Conservation (phyloP, 1,140 invertebrate species). For the Ceratosolen solmsi region DNA sequence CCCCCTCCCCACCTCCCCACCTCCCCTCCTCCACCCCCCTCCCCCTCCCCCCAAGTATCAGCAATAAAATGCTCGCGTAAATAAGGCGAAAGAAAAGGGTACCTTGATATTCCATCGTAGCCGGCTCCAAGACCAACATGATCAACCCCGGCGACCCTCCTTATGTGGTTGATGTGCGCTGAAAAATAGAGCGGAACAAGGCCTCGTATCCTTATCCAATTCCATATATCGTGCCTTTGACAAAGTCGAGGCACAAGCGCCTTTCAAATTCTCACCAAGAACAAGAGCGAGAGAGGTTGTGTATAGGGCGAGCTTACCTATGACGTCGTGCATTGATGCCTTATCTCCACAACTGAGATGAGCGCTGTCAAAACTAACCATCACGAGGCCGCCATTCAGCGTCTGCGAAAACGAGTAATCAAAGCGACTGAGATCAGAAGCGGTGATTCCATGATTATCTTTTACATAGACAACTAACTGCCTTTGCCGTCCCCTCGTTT, state of each 20-base stretch:
- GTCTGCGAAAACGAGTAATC: conserved; percentile 63
- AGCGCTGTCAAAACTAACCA: conserved; percentile 87
- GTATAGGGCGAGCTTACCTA: conserved; percentile 70
- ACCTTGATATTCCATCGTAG: conserved; percentile 77
- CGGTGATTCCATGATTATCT: conserved; percentile 6
- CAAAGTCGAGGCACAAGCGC: neutral
- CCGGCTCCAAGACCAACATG: conserved; percentile 79
- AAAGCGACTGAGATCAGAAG: conserved; percentile 24
- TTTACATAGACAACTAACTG: neutral
- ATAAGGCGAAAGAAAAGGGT: neutral
- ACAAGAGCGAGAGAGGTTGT: neutral
- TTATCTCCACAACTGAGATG: conserved; percentile 76
- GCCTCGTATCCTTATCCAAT: neutral
- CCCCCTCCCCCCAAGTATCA: neutral
- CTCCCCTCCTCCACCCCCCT: neutral
- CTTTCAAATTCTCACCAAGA: neutral
- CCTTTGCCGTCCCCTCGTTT: neutral
- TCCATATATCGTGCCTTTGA: conserved; percentile 1
- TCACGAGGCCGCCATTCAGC: conserved; percentile 88
- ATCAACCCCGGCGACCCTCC: conserved; percentile 79
- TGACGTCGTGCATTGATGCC: conserved; percentile 76
- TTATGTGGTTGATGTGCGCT: conserved; percentile 91
- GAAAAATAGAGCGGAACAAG: conserved; percentile 57
- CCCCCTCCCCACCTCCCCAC: neutral
- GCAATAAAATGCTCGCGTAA: neutral